Evolutionary conservation across 2,797 vertebrate species (phyloP), one percentile per base, ranked within the genome.

Genomic region (Lacerta agilis): DNA sequence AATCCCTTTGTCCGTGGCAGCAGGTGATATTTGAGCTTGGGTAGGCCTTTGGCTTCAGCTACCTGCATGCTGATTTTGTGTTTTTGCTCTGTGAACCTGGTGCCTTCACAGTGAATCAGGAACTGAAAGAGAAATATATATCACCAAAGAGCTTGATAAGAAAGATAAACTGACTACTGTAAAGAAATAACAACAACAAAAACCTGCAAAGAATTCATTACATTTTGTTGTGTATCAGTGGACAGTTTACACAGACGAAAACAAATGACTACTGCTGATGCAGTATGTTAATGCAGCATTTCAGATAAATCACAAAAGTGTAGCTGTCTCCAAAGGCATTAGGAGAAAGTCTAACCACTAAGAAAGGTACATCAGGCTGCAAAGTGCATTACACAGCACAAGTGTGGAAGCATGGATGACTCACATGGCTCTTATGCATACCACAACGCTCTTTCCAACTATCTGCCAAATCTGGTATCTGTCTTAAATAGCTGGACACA

Each of bases 1-100:
- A 99, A 99, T 96, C 99, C 99, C 94, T 99, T 99, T 1, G 99
- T 99, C 84, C 99, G 97, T 2, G 99, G 99, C 91, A 99, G 96
- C 25, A 99, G 97, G 92, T 99, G 99, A 93, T 99, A 95, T 95
- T 99, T 99, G 67, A 99, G 98, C 93, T 98, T 97, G 82, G 98
- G 98, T 83, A 99, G 96, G 85, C 98, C 98, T 97, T 99, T 99
- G 93, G 97, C 98, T 93, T 98, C 98, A 0, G 99, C 99, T 87
- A 99, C 98, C 94, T 98, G 97, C 99, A 99, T 99, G 95, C 98
- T 99, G 95, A 98, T 96, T 94, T 97, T 94, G 92, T 98, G 99
- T 90, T 99, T 99, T 96, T 98, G 97, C 86, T 97, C 96, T 0
- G 99, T 99, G 96, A 99, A 98, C 58, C 99, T 98, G 0, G 99